phyloP scores from a whole-genome alignment of 2,113 vertebrate genomes.

The Sakesphorus luctuosus region DNA sequence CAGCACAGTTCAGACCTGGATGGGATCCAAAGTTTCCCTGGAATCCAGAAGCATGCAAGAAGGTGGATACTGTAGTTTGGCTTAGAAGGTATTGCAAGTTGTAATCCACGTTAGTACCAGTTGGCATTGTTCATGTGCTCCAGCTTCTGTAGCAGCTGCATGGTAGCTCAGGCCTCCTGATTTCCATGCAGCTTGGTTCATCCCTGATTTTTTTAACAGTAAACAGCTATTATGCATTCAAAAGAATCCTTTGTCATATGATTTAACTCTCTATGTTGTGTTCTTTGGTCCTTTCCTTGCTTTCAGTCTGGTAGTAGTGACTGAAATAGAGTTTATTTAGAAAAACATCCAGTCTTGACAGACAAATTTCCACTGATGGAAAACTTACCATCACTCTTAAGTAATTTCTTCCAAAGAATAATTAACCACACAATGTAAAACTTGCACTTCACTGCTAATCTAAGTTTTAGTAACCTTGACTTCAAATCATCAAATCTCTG shows the following conservation, averaged over 20 bases:
- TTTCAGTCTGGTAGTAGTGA: background rate
- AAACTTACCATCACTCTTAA: background rate
- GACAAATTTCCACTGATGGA: background rate
- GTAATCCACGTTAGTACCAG: background rate
- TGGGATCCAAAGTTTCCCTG: background rate
- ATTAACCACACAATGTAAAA: background rate
- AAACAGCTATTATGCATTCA: background rate
- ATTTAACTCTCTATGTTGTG: background rate
- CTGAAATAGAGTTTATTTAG: slow-evolving; percentile 5
- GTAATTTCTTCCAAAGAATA: background rate
- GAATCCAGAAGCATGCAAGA: background rate
- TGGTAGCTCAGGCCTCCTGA: background rate
- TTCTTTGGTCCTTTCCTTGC: slow-evolving; percentile 6
- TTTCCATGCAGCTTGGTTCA: background rate
- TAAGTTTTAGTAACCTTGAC: background rate
- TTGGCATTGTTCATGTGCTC: background rate
- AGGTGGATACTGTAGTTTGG: background rate
- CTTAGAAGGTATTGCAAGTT: background rate
- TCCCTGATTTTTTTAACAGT: background rate
- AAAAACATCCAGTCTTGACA: background rate
- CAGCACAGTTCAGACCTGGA: background rate
- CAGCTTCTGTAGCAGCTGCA: background rate
- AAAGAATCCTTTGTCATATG: background rate
- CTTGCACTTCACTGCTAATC: background rate
- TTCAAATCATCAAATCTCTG: background rate